A percentile compares a stretch with the other conserved stretches of the same genome.
These are phyloP conservation scores for Dyspetes luteomarginatus DNA, from an alignment of 2,888 invertebrate genomes.

Conservation along the genomic window DNA sequence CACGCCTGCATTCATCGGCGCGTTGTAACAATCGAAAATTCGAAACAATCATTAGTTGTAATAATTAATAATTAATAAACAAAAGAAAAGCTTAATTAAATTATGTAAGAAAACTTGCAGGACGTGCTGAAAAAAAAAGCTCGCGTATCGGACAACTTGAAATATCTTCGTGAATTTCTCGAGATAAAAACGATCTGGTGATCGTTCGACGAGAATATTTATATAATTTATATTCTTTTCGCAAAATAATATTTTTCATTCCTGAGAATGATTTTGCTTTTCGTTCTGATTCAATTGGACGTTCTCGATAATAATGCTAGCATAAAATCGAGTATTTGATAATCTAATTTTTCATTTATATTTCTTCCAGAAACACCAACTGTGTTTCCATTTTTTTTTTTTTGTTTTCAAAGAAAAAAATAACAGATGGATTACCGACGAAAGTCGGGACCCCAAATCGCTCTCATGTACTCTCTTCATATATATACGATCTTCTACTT, in stretches of 20 bases:
- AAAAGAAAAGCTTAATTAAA: not conserved
- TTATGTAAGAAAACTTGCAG: not conserved
- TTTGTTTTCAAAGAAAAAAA: constrained; percentile 9
- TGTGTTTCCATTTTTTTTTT: constrained; percentile 45
- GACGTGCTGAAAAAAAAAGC: not conserved
- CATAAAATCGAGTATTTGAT: too few relatives aligned
- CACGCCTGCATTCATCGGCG: constrained; percentile 8
- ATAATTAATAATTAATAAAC: constrained; percentile 44
- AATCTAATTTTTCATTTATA: too few relatives aligned
- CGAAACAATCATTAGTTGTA: constrained; percentile 60
- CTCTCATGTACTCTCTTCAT: constrained; percentile 22
- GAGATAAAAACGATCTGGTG: too few relatives aligned
- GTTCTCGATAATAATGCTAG: not conserved
- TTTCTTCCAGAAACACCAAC: constrained; percentile 44
- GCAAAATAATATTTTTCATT: too few relatives aligned
- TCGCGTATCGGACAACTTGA: not conserved
- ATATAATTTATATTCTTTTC: too few relatives aligned
- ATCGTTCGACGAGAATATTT: too few relatives aligned
- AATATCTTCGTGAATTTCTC: not conserved
- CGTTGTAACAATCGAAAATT: constrained; percentile 56
- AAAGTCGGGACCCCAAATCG: constrained; percentile 23
- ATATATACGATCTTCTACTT: constrained; percentile 37
- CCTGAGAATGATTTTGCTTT: too few relatives aligned
- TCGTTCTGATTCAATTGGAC: too few relatives aligned
- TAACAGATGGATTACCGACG: constrained; percentile 15